These are phyloP conservation scores for Sebastes iracundus DNA, from an alignment of 2,797 vertebrate genomes.

Conservation along the genomic window DNA sequence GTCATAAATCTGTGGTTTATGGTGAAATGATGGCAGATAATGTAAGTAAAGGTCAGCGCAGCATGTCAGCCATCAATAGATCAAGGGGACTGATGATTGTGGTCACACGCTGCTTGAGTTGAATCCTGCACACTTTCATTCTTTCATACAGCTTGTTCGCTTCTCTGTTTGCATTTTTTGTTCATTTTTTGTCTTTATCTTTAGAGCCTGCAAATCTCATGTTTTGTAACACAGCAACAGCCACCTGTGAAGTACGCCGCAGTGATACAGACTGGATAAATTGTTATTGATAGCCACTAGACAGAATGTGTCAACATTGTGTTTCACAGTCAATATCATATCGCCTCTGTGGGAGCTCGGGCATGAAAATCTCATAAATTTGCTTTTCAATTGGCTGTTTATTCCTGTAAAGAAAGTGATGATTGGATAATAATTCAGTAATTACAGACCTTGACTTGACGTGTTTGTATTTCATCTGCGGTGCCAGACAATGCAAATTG, in stretches of 20 bases:
- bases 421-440: slow-evolving; percentile 59
- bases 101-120: slow-evolving; percentile 43
- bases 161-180: background rate
- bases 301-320: slow-evolving; percentile 57
- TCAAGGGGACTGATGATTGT: slow-evolving; percentile 66
- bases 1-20: slow-evolving; percentile 80
- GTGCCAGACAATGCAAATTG: slow-evolving; percentile 24
- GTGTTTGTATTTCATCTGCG: slow-evolving; percentile 44
- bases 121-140: slow-evolving; percentile 29
- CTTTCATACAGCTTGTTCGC: slow-evolving; percentile 4
- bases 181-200: background rate
- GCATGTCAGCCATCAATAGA: slow-evolving; percentile 72
- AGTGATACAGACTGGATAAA: slow-evolving; percentile 27
- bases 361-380: slow-evolving; percentile 56
- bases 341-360: slow-evolving; percentile 29
- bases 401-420: slow-evolving; percentile 35
- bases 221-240: slow-evolving; percentile 23
- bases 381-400: slow-evolving; percentile 60
- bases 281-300: slow-evolving; percentile 48
- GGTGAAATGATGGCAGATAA: slow-evolving; percentile 78
- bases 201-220: background rate
- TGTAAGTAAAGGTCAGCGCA: slow-evolving; percentile 79
- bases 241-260: slow-evolving; percentile 24
- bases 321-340: slow-evolving; percentile 59
- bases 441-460: slow-evolving; percentile 49